Evolutionary conservation across 30 jellyfish, hydroid and myxozoan genomes (phyloP), one percentile per base, ranked within the genome.

Genomic region (Aurelia sp.): DNA sequence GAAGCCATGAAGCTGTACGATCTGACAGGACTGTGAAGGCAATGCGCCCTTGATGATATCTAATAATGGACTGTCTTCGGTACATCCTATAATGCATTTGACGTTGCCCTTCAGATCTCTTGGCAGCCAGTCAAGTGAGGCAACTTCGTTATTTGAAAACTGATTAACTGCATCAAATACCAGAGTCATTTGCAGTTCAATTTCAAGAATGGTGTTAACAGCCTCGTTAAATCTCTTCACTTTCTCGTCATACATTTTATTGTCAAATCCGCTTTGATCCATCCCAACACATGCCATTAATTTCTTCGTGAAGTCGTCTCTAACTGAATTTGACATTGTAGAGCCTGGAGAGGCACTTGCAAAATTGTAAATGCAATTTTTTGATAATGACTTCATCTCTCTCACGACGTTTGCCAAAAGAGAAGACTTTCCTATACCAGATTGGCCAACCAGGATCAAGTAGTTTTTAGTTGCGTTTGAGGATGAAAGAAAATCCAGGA

Each of bases 341-440:
- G 98, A 87, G 1, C 96, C 96, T 11, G 96, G 96, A 9, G 95
- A 35, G 19, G 98, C 96, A 22, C 95, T 71, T 44, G 98, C 91
- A 84, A 92, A 92, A 57, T 87, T 92, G 83, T 88, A 92, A 21
- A 85, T 17, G 67, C 98, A 84, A 5, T 69, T 40, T 12, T 40
- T 17, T 17, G 41, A 33, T 17, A 64, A 4, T 13, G 86, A 62
- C 51, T 82, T 82, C 79, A 82, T 0, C 11, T 70, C 61, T 48
- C 75, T 72, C n/a, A 92, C 98, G 21, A 73, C 76, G 22, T 62
- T 79, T 11, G 98, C 97, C 11, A 81, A 51, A 9, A 92, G 89
- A 1, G 98, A 85, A n/a, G 98, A 92, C 61, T 92, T 92, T 20
- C 98, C 98, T 22, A 71, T 87, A 9, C 98, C 98, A 19, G 95